Conservation (phyloP, 1,140 invertebrate genomes). For the Leguminivora glycinivorella region DNA sequence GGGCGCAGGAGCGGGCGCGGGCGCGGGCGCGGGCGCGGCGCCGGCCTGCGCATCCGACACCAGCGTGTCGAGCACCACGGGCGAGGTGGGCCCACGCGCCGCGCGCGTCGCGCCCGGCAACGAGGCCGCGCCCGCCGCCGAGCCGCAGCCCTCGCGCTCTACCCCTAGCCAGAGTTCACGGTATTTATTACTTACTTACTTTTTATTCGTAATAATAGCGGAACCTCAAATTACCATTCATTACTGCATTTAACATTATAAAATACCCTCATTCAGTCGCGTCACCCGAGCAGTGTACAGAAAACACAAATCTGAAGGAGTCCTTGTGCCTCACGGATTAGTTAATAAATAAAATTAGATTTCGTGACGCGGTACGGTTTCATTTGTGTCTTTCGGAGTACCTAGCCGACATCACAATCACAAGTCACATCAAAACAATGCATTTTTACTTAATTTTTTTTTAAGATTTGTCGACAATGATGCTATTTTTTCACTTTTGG, state of each 20-base stretch:
- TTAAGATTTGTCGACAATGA: too few species aligned
- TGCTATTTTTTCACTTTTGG: too few species aligned
- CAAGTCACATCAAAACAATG: too few species aligned
- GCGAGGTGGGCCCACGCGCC: neutral
- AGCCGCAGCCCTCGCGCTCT: constrained; percentile 8
- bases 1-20: neutral
- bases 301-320: constrained; percentile 36
- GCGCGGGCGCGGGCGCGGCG: neutral
- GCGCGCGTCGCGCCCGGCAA: neutral
- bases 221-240: constrained; percentile 68
- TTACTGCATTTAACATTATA: constrained; percentile 58
- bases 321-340: constrained; percentile 44
- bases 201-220: constrained; percentile 64
- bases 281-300: constrained; percentile 33
- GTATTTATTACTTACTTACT: constrained; percentile 29
- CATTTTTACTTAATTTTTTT: too few species aligned
- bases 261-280: constrained; percentile 57
- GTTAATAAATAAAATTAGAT: constrained; percentile 52
- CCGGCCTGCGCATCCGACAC: neutral
- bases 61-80: neutral
- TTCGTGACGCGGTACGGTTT: neutral
- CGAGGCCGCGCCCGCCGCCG: neutral
- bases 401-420: too few species aligned
- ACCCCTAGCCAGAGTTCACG: constrained; percentile 1
- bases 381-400: neutral